Base-by-base conservation (phyloP, 2,888 invertebrate genomes). In the Eubasilissa splendida region DNA sequence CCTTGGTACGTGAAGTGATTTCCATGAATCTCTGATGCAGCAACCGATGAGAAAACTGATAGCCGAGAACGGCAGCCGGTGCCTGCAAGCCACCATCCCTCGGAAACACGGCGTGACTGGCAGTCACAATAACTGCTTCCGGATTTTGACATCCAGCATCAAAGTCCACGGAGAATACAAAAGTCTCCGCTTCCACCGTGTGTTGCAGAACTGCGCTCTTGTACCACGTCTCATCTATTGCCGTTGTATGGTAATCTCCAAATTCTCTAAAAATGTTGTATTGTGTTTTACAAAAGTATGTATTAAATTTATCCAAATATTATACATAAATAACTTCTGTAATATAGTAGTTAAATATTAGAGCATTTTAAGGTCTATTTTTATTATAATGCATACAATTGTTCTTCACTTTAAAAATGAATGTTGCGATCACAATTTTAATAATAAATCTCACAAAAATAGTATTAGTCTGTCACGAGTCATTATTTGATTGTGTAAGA, bases 171-270 rank as follows among this genome's bases (percentile, higher is more conserved):
- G 95, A 93, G 85, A 95, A 94, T 0, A 96, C 96, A 85, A 96
- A 93, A 0, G 95, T 94, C 58, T 95, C 93, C 8, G 93, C 91
- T 85, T 96, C 95, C 65, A 94, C 92, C 86, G 94, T 92, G 86
- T 96, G 95, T 85, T 96, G 96, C 65, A 97, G 91, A 4, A 97
- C 96, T 0, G 97, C 97, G 83, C 96, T 94, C 87, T 95, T 95
- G 87, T 97, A 97, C 96, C 97, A 97, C 0, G 95, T 93, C 87
- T 97, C 97, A 86, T 97, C 96, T 42, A 96, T 95, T 0, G 97
- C 95, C 76, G 92, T 92, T 4, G 91, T 92, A 86, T 96, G 94
- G 70, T 91, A 87, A 85, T 96, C 95, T 10, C 96, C 96, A 86
- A 96, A 96, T 83, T 94, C 93, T 22, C 93, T 94, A 86, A 9